Conservation (phyloP, 2,113 vertebrate species). For the Acrocephalus kingi region DNA sequence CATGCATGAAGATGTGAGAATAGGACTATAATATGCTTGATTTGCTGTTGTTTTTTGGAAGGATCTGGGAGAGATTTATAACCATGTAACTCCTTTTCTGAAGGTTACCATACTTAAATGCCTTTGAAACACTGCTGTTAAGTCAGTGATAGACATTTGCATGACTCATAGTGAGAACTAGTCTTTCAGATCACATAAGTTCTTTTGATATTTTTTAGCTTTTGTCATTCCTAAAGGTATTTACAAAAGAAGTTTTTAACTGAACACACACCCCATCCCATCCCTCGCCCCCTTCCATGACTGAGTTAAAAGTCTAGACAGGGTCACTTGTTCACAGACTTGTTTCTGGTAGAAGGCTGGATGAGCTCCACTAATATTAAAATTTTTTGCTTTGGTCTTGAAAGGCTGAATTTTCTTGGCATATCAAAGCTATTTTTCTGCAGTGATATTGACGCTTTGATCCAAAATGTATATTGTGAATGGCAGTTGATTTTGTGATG, state of each 20-base stretch:
- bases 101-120: background rate
- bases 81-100: background rate
- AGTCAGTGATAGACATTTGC: background rate
- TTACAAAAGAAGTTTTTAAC: background rate
- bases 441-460: background rate
- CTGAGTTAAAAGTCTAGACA: background rate
- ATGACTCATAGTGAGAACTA: background rate
- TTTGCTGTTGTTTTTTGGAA: background rate
- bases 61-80: background rate
- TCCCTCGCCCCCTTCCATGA: too few species aligned
- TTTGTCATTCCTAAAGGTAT: background rate
- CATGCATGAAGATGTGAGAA: background rate
- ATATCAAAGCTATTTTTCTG: background rate
- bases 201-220: background rate
- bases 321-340: background rate
- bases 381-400: background rate
- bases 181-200: background rate
- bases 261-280: background rate
- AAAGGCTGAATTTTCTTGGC: background rate
- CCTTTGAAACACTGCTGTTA: background rate
- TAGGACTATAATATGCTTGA: background rate
- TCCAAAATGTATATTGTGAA: background rate
- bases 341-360: background rate
- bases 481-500: background rate
- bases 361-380: background rate